phyloP scores from a whole-genome alignment of 2,888 invertebrate species.

The Andrena bucephala region DNA sequence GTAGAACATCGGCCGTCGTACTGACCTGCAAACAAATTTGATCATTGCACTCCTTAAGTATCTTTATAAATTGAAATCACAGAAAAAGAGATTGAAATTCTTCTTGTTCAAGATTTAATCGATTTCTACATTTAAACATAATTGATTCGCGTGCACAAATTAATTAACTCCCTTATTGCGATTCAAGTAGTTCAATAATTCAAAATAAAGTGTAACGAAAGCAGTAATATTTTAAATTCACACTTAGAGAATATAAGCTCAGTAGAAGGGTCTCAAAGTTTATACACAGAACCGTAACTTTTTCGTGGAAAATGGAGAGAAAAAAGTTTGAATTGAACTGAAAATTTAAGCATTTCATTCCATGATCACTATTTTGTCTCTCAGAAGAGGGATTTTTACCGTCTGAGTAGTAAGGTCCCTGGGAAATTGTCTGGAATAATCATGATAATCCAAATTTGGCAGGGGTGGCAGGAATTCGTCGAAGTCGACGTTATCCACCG shows the following conservation, averaged over 20 bases:
- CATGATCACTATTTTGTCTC: not conserved
- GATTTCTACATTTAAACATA: too few relatives aligned
- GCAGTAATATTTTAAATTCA: too few relatives aligned
- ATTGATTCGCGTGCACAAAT: too few relatives aligned
- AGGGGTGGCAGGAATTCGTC: constrained; percentile 89
- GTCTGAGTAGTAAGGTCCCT: constrained; percentile 90
- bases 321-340: not conserved
- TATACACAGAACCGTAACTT: not conserved
- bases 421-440: constrained; percentile 83
- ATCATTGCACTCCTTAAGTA: too few relatives aligned
- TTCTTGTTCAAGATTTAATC: too few relatives aligned
- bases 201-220: not conserved
- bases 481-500: constrained; percentile 87
- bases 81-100: too few relatives aligned
- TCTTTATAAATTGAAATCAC: too few relatives aligned
- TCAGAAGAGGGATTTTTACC: constrained; percentile 78
- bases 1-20: constrained; percentile 87
- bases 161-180: too few relatives aligned
- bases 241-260: too few relatives aligned
- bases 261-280: too few relatives aligned
- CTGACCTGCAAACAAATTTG: constrained; percentile 85
- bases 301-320: not conserved
- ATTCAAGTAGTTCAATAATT: not conserved
- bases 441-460: constrained; percentile 87
- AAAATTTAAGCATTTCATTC: not conserved